Base-by-base conservation (phyloP, 2,113 vertebrate genomes). In the Chrysemys picta region DNA sequence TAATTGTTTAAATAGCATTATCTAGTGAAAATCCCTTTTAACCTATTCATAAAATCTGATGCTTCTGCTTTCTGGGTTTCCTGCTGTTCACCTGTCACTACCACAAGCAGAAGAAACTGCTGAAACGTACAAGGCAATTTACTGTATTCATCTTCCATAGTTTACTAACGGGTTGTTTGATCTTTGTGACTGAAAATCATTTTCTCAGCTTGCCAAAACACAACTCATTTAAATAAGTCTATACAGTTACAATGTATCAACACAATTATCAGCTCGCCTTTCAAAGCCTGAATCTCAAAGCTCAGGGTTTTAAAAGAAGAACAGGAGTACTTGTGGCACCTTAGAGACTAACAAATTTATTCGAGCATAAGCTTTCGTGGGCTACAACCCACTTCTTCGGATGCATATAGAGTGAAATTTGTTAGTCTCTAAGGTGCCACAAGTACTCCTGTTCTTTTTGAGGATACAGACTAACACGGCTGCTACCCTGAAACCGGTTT, bases 101-200 rank as follows among this genome's bases (percentile, higher is more conserved):
- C 21, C 93, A 16, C 92, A 76, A 78, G 56, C 82, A 95, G 82
- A 96, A n/a, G 14, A 93, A 78, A 14, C 87, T 88, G 12, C 54
- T 91, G 86, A 89, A 94, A 95, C 16, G 45, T 27, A 72, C n/a
- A 79, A 96, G 52, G 45, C 24, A 87, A 29, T 96, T 96, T 97
- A 89, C 95, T 95, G 2, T 85, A 93, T 97, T 97, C 97, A 56
- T 91, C 88, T 95, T 97, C 92, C 84, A 42, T 91, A 88, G 52
- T 96, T 97, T 78, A 88, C 87, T 94, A 97, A 96, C 54, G 93
- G 88, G 56, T 91, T 97, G 25, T 97, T 98, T 97, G 92, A 96
- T 95, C 96, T 96, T 96, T 91, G 76, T 95, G 95, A 96, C 79
- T 95, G 92, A 89, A 98, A 98, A 97, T 95, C 95, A 83, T 97